A percentile compares a stretch with the other conserved stretches of the same genome.
phyloP scores from a whole-genome alignment of 2,888 invertebrate genomes.

The Polyploca ridens region DNA sequence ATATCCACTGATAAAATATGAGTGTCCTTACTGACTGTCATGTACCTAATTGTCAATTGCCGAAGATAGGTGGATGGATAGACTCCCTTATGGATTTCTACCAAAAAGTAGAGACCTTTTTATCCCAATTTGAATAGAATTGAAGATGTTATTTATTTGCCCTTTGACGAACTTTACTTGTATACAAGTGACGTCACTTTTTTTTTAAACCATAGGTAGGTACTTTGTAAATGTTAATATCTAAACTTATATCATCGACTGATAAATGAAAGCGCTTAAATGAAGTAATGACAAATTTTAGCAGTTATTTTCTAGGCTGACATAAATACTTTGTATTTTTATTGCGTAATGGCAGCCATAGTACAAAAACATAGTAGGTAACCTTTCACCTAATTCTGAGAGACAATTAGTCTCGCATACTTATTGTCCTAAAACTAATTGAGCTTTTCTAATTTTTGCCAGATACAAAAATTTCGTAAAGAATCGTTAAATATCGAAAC shows the following conservation, averaged over 20 bases:
- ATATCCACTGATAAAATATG: not conserved
- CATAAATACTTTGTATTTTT: too few relatives aligned
- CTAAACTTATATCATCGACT: not conserved
- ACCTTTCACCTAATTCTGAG: not conserved
- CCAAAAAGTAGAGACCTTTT: too few relatives aligned
- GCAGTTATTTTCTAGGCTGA: too few relatives aligned
- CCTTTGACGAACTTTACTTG: too few relatives aligned
- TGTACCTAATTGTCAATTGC: too few relatives aligned
- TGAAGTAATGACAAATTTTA: not conserved
- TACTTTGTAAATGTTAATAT: not conserved
- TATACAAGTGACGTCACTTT: too few relatives aligned
- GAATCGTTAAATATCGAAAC: conserved; percentile 29
- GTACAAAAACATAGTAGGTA: not conserved
- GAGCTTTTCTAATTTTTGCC: not conserved
- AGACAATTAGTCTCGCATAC: not conserved
- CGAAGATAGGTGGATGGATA: too few relatives aligned
- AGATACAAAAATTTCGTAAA: conserved; percentile 29
- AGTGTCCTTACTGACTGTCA: not conserved
- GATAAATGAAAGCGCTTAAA: not conserved
- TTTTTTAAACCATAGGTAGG: too few relatives aligned
- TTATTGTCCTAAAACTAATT: conserved; percentile 2
- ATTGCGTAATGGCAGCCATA: not conserved
- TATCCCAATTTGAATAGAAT: too few relatives aligned
- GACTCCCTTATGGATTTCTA: too few relatives aligned
- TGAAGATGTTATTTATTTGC: too few relatives aligned